phyloP scores from a whole-genome alignment of 2,888 invertebrate genomes.

The Lamellibrachia columna region DNA sequence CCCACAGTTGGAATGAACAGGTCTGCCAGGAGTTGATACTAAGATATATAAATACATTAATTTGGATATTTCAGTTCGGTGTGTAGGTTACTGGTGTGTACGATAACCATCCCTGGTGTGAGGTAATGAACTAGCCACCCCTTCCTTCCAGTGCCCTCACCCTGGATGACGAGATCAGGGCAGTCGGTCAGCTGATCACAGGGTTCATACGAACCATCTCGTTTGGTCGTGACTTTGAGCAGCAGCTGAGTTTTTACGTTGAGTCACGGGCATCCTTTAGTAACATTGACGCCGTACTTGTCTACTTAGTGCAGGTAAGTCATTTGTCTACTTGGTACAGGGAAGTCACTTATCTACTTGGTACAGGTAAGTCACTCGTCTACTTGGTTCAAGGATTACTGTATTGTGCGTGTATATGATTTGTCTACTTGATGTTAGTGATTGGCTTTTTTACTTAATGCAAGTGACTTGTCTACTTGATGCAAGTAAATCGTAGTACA shows the following conservation, averaged over 20 bases:
- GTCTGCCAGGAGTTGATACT: too few relatives aligned
- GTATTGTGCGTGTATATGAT: constrained; percentile 65
- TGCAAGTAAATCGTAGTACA: background rate
- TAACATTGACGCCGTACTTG: constrained; percentile 87
- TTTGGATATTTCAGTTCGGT: background rate
- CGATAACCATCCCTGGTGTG: background rate
- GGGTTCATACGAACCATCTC: constrained; percentile 82
- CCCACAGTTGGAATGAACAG: too few relatives aligned
- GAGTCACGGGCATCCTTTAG: constrained; percentile 90
- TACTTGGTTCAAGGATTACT: constrained; percentile 72
- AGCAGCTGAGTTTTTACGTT: constrained; percentile 91
- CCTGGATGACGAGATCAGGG: constrained; percentile 86
- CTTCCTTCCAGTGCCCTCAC: constrained; percentile 79
- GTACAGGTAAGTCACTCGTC: constrained; percentile 78
- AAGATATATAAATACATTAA: background rate
- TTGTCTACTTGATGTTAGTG: constrained; percentile 86
- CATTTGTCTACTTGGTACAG: constrained; percentile 74
- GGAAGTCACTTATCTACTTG: constrained; percentile 76
- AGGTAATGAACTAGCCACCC: background rate
- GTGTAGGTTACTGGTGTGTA: background rate
- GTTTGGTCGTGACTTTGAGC: constrained; percentile 86
- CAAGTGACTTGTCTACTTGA: background rate
- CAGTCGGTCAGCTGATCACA: constrained; percentile 80
- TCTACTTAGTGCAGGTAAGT: constrained; percentile 84
- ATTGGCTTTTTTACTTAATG: constrained; percentile 31